Evolutionary conservation across 2,113 vertebrate species (phyloP), one percentile per base, ranked within the genome.

Genomic region (Hyperoodon ampullatus): DNA sequence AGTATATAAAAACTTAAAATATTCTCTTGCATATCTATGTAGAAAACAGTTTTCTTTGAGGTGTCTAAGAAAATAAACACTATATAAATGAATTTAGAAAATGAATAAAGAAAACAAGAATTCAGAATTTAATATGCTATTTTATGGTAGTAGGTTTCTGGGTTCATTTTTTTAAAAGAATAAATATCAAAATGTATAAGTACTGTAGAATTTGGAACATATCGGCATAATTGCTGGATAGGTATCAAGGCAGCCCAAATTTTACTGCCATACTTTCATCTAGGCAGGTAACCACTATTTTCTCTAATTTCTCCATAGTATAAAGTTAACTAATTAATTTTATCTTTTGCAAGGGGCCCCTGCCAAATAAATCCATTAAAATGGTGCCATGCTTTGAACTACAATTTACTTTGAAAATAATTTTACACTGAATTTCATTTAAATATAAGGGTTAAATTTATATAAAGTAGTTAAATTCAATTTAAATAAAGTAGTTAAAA

Each of bases 151-250:
- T 21, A 84, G 18, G 97, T 95, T 96, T 78, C 70, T 95, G 92
- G 63, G 63, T 83, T 95, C 39, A 92, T 77, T 42, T 95, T 96
- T 65, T 65, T 21, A 78, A 6, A 75, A 88, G 26, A 97, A 91
- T 90, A n/a, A 97, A 97, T 97, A 95, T 33, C 35, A 97, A 98
- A 97, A 91, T 65, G 26, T 1, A 13, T 66, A 60, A 39, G 15
- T 70, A 93, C 39, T 65, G 6, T 16, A 35, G 23, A 95, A 88
- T 75, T 21, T 50, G n/a, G 50, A 66, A 83, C 39, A 86, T 28
- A 39, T 0, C 63, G 16, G 30, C 66, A 33, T 47, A 97, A 93
- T 14, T 83, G 78, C 83, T 93, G 47, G 39, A 68, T 93, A 86
- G 84, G 18, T 95, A 94, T 75, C 88, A 78, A 97, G 96, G 74